Conservation (phyloP, 2,888 invertebrate species). For the Automeris io region DNA sequence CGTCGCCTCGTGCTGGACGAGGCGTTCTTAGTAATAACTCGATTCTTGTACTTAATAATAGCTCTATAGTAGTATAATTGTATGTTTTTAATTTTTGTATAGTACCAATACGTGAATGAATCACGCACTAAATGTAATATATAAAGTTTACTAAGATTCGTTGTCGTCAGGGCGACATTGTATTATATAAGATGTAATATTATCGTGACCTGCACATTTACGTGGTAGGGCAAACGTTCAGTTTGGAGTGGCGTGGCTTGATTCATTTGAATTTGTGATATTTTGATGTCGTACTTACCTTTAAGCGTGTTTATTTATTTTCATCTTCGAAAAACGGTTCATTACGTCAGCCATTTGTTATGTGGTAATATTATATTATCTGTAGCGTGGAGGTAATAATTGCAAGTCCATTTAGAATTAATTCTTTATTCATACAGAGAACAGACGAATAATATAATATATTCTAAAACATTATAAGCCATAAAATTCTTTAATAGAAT, state of each 20-base stretch:
- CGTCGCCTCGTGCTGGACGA: constrained; percentile 47
- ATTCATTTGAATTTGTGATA: constrained; percentile 9
- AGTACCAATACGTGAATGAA: constrained; percentile 55
- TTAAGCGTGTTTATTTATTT: constrained; percentile 1
- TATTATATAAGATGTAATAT: constrained; percentile 66
- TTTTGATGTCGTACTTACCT: not conserved
- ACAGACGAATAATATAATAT: too few relatives aligned
- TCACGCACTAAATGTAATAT: constrained; percentile 58
- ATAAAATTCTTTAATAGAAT: too few relatives aligned
- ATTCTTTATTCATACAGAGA: too few relatives aligned
- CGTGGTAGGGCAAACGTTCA: constrained; percentile 1
- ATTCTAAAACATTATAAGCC: too few relatives aligned
- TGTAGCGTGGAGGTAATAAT: too few relatives aligned
- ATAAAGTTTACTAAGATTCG: constrained; percentile 42
- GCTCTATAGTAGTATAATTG: constrained; percentile 69
- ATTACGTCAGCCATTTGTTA: constrained; percentile 5
- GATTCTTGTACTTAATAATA: constrained; percentile 66
- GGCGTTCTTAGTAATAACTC: constrained; percentile 66
- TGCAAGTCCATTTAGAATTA: too few relatives aligned
- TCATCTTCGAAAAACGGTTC: constrained; percentile 3
- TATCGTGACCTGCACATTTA: constrained; percentile 22
- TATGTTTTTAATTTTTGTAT: constrained; percentile 77
- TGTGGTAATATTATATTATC: not conserved
- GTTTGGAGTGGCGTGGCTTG: constrained; percentile 1
- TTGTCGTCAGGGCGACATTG: constrained; percentile 45